phyloP scores from a whole-genome alignment of 2,113 vertebrate genomes.

The Bos indicus region DNA sequence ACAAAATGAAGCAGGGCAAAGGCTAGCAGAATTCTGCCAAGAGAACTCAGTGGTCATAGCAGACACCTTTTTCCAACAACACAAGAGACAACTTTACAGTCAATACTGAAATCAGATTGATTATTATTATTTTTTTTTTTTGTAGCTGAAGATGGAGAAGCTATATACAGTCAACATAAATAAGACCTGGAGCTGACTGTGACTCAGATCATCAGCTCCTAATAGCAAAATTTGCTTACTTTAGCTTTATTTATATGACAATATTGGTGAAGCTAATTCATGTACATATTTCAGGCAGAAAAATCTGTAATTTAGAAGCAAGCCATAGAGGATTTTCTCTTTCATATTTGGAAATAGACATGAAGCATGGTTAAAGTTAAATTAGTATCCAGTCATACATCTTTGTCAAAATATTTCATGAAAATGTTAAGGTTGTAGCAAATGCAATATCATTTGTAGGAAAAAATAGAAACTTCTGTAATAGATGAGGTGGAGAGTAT shows the following conservation, averaged over 20 bases:
- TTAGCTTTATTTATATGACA: background rate
- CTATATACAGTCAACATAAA: background rate
- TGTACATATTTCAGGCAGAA: background rate
- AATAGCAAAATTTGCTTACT: background rate
- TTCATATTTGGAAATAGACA: slow-evolving; percentile 10
- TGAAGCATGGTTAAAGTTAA: slow-evolving; percentile 3
- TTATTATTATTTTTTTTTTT: background rate
- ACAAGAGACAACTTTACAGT: background rate
- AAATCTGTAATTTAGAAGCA: background rate
- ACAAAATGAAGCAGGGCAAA: background rate
- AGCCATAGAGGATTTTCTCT: background rate
- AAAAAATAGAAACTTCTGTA: background rate
- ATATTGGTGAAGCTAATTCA: background rate
- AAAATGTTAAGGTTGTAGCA: slow-evolving; percentile 10
- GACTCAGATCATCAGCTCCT: background rate
- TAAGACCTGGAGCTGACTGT: background rate
- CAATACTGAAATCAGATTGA: background rate
- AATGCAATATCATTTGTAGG: background rate
- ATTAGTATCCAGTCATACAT: background rate
- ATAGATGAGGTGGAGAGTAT: background rate
- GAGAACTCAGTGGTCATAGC: background rate
- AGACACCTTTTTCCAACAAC: background rate
- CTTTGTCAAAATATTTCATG: slow-evolving; percentile 12
- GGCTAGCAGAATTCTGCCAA: background rate
- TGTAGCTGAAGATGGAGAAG: background rate